phyloP scores from a whole-genome alignment of 2,888 invertebrate genomes.

The Reticulitermes lucifugus region DNA sequence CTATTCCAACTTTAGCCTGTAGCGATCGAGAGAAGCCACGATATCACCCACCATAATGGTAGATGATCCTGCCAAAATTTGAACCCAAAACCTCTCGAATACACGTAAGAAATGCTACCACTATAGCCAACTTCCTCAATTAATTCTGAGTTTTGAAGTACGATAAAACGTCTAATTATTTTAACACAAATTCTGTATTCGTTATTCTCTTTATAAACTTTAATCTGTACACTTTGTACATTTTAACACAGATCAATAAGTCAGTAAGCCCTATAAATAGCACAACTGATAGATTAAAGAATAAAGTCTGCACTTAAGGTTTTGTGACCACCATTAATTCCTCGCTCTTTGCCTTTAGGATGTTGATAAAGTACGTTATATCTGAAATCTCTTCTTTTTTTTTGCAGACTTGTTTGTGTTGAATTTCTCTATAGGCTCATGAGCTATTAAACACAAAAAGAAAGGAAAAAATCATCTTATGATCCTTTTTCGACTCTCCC shows the following conservation, averaged over 20 bases:
- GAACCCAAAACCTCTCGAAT: too few relatives aligned
- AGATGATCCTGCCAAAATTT: too few relatives aligned
- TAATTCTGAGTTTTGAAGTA: too few relatives aligned
- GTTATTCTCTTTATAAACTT: too few relatives aligned
- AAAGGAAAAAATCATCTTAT: constrained; percentile 34
- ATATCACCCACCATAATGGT: too few relatives aligned
- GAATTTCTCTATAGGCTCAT: constrained; percentile 34
- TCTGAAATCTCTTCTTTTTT: not conserved
- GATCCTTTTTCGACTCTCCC: constrained; percentile 16
- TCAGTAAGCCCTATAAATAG: not conserved
- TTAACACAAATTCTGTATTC: too few relatives aligned
- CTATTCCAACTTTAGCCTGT: too few relatives aligned
- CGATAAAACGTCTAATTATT: too few relatives aligned
- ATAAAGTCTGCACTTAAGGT: not conserved
- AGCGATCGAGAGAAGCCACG: too few relatives aligned
- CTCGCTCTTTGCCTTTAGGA: not conserved
- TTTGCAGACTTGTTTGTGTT: constrained; percentile 14
- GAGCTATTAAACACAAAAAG: constrained; percentile 38
- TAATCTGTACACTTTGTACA: too few relatives aligned
- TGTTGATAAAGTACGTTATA: constrained; percentile 2
- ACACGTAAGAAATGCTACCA: too few relatives aligned
- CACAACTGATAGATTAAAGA: not conserved
- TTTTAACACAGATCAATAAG: not conserved
- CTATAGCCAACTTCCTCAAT: too few relatives aligned
- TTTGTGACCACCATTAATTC: not conserved